A percentile compares a stretch with the other conserved stretches of the same genome.
These are phyloP conservation scores for Scaptomyza parva DNA, from an alignment of 2,888 invertebrate genomes.

Conservation along the genomic window DNA sequence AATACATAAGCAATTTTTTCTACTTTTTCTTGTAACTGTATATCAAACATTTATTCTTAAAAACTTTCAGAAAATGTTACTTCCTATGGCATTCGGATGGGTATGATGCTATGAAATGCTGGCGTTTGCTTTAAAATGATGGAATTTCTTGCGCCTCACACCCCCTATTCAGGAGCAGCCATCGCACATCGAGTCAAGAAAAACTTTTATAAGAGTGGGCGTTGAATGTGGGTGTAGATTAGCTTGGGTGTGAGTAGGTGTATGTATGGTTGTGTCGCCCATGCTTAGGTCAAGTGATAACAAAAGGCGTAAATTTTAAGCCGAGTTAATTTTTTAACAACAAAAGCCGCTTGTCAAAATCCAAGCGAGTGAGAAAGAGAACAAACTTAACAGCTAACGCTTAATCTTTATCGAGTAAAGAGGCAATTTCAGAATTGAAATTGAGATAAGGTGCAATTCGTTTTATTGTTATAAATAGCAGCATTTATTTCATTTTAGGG, in stretches of 20 bases:
- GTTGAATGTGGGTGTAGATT: slow-evolving; percentile 17
- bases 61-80: slow-evolving; percentile 44
- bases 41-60: slow-evolving; percentile 37
- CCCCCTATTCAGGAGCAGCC: neutral
- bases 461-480: slow-evolving; percentile 66
- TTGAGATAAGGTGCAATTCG: slow-evolving; percentile 51
- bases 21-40: slow-evolving; percentile 19
- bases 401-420: slow-evolving; percentile 73
- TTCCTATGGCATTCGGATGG: slow-evolving; percentile 26
- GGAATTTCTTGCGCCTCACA: slow-evolving; percentile 45
- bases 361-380: slow-evolving; percentile 37
- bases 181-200: slow-evolving; percentile 5
- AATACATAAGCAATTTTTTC: slow-evolving; percentile 40
- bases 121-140: slow-evolving; percentile 42
- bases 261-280: slow-evolving; percentile 28
- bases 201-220: slow-evolving; percentile 63
- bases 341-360: slow-evolving; percentile 68
- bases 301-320: slow-evolving; percentile 80
- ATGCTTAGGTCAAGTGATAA: slow-evolving; percentile 70
- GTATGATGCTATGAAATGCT: slow-evolving; percentile 54
- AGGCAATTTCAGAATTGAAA: slow-evolving; percentile 33
- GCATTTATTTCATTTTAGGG: slow-evolving; percentile 43
- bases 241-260: slow-evolving; percentile 15
- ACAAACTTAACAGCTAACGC: slow-evolving; percentile 71
- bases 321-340: slow-evolving; percentile 78